Conservation (phyloP, 2,113 vertebrate genomes). For the Xyrauchen texanus region DNA sequence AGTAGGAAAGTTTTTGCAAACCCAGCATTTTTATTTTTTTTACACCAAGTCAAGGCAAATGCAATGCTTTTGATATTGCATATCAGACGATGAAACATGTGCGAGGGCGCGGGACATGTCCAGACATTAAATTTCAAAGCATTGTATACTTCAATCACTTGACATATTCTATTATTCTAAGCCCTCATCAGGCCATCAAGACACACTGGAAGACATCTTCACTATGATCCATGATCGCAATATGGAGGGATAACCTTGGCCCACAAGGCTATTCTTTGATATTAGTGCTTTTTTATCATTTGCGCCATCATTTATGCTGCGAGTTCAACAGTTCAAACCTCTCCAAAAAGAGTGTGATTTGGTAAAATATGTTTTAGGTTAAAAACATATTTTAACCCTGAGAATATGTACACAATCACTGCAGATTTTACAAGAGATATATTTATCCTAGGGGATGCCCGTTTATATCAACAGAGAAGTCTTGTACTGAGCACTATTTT, state of each 20-base stretch:
- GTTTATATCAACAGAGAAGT: conserved; percentile 42
- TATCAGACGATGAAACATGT: conserved; percentile 46
- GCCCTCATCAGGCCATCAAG: conserved; percentile 55
- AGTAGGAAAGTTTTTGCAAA: conserved; percentile 41
- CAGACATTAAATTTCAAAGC: conserved; percentile 59
- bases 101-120: conserved; percentile 37
- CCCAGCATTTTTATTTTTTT: conserved; percentile 27
- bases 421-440: conserved; percentile 15
- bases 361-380: conserved; percentile 45
- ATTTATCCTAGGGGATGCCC: conserved; percentile 41
- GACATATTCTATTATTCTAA: conserved; percentile 60
- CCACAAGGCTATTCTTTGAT: conserved; percentile 47
- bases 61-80: conserved; percentile 47
- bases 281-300: conserved; percentile 59
- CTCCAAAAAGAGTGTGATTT: conserved; percentile 75
- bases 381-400: conserved; percentile 43
- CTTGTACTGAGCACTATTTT: conserved; percentile 36
- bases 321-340: conserved; percentile 81
- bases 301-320: conserved; percentile 44
- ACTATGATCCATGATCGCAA: conserved; percentile 57
- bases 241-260: conserved; percentile 57
- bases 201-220: conserved; percentile 49
- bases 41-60: conserved; percentile 40
- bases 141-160: conserved; percentile 56
- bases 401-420: conserved; percentile 28